Evolutionary conservation across 2,888 invertebrate genomes (phyloP), one percentile per base, ranked within the genome.

Genomic region (Aromia moschata): DNA sequence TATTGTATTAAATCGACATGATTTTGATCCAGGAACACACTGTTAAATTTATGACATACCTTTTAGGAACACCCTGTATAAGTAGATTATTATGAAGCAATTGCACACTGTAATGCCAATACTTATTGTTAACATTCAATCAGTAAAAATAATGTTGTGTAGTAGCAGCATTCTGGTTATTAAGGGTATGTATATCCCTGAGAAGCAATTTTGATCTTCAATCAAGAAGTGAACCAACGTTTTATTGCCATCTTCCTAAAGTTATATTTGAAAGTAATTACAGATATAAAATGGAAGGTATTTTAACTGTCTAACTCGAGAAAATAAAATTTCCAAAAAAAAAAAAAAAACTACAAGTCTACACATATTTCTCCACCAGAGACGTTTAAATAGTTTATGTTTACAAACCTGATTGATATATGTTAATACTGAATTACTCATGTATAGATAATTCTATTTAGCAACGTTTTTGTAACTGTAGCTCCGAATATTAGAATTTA

Each of bases 401-500:
- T 33, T 11, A 33, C 11, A 33, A 3, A 33, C n/a, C 3, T 5
- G 33, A 33, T 11, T 33, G n/a, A 33, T 33, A 33, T 10, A n/a
- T 33, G 33, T 2, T 10, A 33, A 10, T 33, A 33, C 33, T 33
- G 3, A n/a, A 2, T 11, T 2, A 7, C 44, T 44, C 14, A 12
- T 33, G n/a, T 14, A 20, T 38, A 49, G 37, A 49, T 20, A 37
- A 37, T n/a, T 25, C 44, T 20, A 38, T 20, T 38, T 30, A 47
- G n/a, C 47, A 18, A 47, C 37, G 30, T 17, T 14, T 37, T 25
- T 49, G 9, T 49, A 33, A 33, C 33, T 10, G 3, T 11, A n/a
- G 25, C 12, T n/a, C 11, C 16, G 11, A 37, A 14, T 3, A 12
- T 37, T 47, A 36, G 18, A 43, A 47, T 54, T 51, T 77, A 78